Percentiles rank a stretch among this genome's conserved stretches.
These are phyloP conservation scores for Spodoptera litura DNA, from an alignment of 1,140 invertebrate genomes.

Conservation along the genomic window DNA sequence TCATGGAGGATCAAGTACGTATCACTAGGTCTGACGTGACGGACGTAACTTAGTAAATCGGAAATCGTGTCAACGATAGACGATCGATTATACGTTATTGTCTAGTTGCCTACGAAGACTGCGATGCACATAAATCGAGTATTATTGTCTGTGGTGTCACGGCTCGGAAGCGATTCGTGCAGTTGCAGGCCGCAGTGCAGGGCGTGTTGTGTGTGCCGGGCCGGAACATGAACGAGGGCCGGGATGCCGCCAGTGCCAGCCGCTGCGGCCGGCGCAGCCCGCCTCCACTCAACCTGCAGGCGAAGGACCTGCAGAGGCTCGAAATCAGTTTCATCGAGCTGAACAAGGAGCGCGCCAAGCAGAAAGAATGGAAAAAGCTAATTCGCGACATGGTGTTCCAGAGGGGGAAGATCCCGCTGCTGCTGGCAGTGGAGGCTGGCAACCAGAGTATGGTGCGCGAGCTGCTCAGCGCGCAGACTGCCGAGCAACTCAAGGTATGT, in stretches of 20 bases:
- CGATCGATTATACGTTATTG: constrained; percentile 68
- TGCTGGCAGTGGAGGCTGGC: constrained; percentile 96
- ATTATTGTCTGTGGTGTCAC: constrained; percentile 74
- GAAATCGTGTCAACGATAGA: constrained; percentile 56
- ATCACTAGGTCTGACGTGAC: constrained; percentile 54
- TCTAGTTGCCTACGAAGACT: constrained; percentile 63
- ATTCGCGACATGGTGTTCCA: constrained; percentile 87
- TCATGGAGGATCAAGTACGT: constrained; percentile 82
- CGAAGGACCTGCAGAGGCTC: constrained; percentile 78
- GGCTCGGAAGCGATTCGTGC: constrained; percentile 71
- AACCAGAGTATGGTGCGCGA: constrained; percentile 97
- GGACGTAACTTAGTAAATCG: constrained; percentile 22
- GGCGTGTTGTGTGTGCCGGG: constrained; percentile 71
- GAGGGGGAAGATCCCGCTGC: constrained; percentile 97
- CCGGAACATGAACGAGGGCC: constrained; percentile 48
- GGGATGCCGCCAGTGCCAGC: constrained; percentile 72
- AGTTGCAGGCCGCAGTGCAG: constrained; percentile 68
- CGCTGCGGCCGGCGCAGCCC: constrained; percentile 65
- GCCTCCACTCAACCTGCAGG: constrained; percentile 67
- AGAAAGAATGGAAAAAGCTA: constrained; percentile 86
- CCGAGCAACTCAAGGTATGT: constrained; percentile 91
- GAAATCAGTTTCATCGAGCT: constrained; percentile 86
- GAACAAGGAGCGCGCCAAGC: constrained; percentile 85
- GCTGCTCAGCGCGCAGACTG: constrained; percentile 93
- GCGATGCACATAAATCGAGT: constrained; percentile 73